Evolutionary conservation across 2,113 vertebrate genomes (phyloP).

Genomic region (Odocoileus virginianus): DNA sequence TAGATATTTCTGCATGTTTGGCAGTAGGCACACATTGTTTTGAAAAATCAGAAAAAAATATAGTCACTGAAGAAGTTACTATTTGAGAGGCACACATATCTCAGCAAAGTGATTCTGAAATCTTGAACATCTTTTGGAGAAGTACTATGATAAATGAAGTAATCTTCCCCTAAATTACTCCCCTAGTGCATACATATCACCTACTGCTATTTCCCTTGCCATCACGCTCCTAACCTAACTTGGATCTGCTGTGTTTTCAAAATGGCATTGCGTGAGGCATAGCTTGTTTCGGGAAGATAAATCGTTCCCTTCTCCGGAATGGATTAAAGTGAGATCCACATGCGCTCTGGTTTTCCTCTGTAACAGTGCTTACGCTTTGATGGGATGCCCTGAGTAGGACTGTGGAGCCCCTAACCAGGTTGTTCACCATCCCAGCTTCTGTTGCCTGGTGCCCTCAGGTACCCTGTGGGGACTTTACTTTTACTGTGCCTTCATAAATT

Average conservation of each 20-base stretch:
- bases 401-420: neutral
- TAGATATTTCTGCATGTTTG: neutral
- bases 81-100: neutral
- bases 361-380: neutral
- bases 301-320: neutral
- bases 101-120: neutral
- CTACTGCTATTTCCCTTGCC: neutral
- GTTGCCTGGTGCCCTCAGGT: rapidly evolving
- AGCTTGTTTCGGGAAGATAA: neutral
- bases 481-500: slow-evolving; percentile 23
- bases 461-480: slow-evolving; percentile 14
- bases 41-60: neutral
- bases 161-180: neutral
- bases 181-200: rapidly evolving
- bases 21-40: neutral
- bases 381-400: neutral
- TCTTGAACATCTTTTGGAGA: neutral
- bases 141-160: neutral
- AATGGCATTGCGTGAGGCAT: neutral
- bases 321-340: neutral
- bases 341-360: neutral
- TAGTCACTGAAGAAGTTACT: neutral
- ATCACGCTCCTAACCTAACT: neutral
- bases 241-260: neutral
- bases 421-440: rapidly evolving